Evolutionary conservation across 30 jellyfish, hydroid and myxozoan species (phyloP).

Genomic region (Aurelia aurita): DNA sequence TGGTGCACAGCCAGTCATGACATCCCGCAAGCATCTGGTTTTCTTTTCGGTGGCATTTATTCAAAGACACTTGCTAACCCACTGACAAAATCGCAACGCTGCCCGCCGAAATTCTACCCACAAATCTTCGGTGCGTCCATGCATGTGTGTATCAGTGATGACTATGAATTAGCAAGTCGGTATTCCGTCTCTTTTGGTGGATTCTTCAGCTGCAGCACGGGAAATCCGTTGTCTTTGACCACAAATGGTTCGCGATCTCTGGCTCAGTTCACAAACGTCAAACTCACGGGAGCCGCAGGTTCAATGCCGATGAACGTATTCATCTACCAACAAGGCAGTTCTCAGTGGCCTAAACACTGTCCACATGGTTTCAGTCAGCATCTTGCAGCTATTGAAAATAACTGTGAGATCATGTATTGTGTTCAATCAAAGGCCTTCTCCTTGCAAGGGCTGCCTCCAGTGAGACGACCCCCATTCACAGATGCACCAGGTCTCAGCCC

Average conservation of each 20-base stretch:
- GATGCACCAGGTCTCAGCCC: slow-evolving; percentile 58
- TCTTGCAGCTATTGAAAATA: slow-evolving; percentile 70
- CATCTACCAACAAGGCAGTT: slow-evolving; percentile 69
- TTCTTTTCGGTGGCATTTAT: slow-evolving; percentile 80
- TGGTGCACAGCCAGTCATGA: slow-evolving; percentile 77
- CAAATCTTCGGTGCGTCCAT: slow-evolving; percentile 70
- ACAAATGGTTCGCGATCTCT: slow-evolving; percentile 41
- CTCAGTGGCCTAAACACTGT: slow-evolving; percentile 76
- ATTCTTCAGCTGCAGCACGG: slow-evolving; percentile 75
- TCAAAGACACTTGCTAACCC: slow-evolving; percentile 72
- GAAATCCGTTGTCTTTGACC: slow-evolving; percentile 74
- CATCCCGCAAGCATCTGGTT: slow-evolving; percentile 73
- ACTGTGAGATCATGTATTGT: slow-evolving; percentile 80
- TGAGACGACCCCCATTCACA: slow-evolving; percentile 78
- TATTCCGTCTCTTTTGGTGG: slow-evolving; percentile 77
- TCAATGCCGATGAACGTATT: slow-evolving; percentile 35
- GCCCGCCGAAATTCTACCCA: slow-evolving; percentile 83
- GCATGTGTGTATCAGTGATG: slow-evolving; percentile 83
- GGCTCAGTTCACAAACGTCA: slow-evolving; percentile 18
- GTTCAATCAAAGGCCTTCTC: slow-evolving; percentile 73
- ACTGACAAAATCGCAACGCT: slow-evolving; percentile 61
- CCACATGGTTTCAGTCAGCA: slow-evolving; percentile 84
- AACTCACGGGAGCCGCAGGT: background rate
- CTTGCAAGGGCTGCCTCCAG: slow-evolving; percentile 62
- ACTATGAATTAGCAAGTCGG: slow-evolving; percentile 71